Evolutionary conservation across 2,113 vertebrate species (phyloP).

Genomic region (Engraulis encrasicolus): DNA sequence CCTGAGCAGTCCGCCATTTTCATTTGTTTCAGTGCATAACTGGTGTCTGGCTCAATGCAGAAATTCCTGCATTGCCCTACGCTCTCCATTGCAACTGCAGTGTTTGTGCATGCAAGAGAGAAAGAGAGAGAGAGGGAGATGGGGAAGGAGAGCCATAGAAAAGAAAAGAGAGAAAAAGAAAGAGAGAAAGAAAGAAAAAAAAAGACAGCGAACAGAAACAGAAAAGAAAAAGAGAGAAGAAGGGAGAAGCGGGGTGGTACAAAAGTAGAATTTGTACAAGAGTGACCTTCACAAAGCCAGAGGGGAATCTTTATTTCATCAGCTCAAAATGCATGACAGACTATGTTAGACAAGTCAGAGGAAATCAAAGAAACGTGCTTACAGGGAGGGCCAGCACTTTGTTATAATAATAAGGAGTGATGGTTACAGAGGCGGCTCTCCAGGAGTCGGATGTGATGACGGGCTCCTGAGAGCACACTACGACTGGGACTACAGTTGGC

Average conservation of each 20-base stretch:
- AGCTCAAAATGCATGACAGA: not conserved
- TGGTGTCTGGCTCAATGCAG: conserved; percentile 67
- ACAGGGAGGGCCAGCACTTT: not conserved
- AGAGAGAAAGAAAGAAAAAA: no score
- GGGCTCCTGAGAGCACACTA: not conserved
- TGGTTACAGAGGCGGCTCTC: not conserved
- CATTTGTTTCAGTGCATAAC: conserved; percentile 78
- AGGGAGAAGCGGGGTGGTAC: not conserved
- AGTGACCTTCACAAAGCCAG: not conserved
- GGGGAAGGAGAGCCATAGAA: not conserved
- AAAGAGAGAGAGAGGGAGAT: conserved; percentile 21
- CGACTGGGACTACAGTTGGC: not conserved
- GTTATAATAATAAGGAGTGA: not conserved
- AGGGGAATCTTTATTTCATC: not conserved
- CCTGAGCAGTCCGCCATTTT: conserved; percentile 73
- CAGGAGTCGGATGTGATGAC: not conserved
- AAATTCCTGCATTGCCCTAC: conserved; percentile 48
- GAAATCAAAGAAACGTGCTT: not conserved
- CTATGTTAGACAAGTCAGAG: not conserved
- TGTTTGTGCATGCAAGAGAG: conserved; percentile 54
- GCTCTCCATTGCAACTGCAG: conserved; percentile 57
- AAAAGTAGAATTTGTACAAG: not conserved
- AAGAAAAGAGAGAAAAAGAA: not conserved
- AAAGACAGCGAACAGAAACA: no score
- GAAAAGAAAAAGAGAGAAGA: no score